Base-by-base conservation (phyloP, 2,797 vertebrate species). In the Siniperca obscura region DNA sequence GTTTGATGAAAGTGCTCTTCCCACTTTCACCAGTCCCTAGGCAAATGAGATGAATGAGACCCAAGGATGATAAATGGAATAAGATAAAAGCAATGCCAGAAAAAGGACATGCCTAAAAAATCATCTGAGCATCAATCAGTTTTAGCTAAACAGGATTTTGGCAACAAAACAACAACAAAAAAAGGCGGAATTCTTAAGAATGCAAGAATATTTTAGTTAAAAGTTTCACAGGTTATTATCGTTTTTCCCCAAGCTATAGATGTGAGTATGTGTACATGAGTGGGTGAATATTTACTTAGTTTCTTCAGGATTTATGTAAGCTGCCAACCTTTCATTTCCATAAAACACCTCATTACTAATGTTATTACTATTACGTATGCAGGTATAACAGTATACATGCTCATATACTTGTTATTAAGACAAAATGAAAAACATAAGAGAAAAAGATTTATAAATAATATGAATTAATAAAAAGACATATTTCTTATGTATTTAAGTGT, bases 1-100 rank as follows among this genome's bases (percentile, higher is more conserved):
- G 97, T 88, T 98, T 99, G 94, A 98, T 97, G 82, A 99, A 99
- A 3, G 97, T 99, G 91, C 97, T 98, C 88, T 98, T 98, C 52
- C 97, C 97, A 85, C 97, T 98, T 86, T 98, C 97, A 57, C 97
- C 97, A 46, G 97, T 97, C 79, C 98, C 97, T 98, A 56, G 14
- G 61, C 78, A 89, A 72, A 86, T 3, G 46, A 87, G 61, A 88
- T 50, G 70, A 86, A 86, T 76, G 60, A 90, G 59, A 83, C 42
- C 42, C 17, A 74, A 81, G 64, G 38, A 87, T 79, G 80, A 81
- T 70, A 82, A 87, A 75, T 75, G 72, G 60, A 86, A 69, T 60
- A 25, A 71, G 70, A 91, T 83, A 74, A 92, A 87, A 91, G 82
- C 53, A 55, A 71, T 10, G 74, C 44, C 71, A 80, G 67, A 90